Base-by-base conservation (phyloP, 2,888 invertebrate species). In the Strigamia maritima region DNA sequence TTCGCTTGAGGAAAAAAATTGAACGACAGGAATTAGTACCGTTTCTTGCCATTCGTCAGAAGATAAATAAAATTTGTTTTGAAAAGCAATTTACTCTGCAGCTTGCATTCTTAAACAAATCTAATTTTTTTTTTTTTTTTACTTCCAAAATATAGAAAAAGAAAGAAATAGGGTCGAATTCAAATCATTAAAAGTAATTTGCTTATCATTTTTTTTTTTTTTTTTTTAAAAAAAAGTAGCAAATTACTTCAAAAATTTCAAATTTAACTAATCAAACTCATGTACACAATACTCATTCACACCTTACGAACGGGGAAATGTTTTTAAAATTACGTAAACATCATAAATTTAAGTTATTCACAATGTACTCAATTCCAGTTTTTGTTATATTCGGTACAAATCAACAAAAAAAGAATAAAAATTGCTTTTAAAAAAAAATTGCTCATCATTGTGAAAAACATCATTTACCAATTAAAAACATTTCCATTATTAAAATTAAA, bases 11-110 rank as follows among this genome's bases (percentile, higher is more conserved):
- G 80, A 80, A 80, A 81, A 80, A 81, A 81, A 81, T 81, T 81
- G 81, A 81, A 81, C 80, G 80, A 81, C 81, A 81, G 77, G 60
- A 75, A 81, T 81, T 81, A 81, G 81, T 81, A 79, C 79, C 35
- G 26, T 76, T 79, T 28, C 24, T 60, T 54, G 35, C 26, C 24
- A 79, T 44, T 40, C 75, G 24, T 44, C 26, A 19, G 44, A 40
- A 75, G 35, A 28, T 75, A 35, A 28, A 44, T 44, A 75, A 75
- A 75, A 78, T 74, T 35, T 38, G 19, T 65, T 78, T 60, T 54
- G 26, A 24, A 60, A 60, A 60, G 60, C 60, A 76, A 44, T 40
- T n/a, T 38, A 76, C 76, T 44, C 60, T 60, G 60, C 60, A 60
- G 22, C 60, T 60, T 60, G 60, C 60, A 60, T 19, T 19, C 60